Conservation (phyloP, 2,113 vertebrate species). For the Phaetusa simplex region DNA sequence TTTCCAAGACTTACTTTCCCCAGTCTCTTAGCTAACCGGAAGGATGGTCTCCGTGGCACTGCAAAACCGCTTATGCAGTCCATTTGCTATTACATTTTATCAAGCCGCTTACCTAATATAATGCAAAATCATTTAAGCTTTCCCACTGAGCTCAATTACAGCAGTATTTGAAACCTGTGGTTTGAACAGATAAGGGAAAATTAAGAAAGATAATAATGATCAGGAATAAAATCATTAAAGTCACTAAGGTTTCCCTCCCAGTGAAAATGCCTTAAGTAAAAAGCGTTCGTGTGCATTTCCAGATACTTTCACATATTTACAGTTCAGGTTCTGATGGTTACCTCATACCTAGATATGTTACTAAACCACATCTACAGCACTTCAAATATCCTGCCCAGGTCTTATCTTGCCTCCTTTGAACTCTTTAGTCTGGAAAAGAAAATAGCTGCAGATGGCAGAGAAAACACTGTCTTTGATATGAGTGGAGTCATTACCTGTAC, state of each 20-base stretch:
- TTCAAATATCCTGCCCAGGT: neutral
- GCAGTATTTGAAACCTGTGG: neutral
- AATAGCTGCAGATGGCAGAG: neutral
- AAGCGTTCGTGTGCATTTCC: neutral
- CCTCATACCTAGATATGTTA: neutral
- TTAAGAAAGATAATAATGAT: neutral
- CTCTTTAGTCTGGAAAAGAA: neutral
- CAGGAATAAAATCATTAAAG: neutral
- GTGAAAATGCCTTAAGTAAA: neutral
- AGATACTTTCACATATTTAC: neutral
- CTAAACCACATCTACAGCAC: neutral
- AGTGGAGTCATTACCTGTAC: neutral
- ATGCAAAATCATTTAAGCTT: neutral
- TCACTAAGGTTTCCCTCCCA: neutral
- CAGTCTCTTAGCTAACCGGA: neutral
- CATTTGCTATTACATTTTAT: neutral
- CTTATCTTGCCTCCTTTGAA: neutral
- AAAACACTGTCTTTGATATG: neutral
- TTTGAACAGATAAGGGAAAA: neutral
- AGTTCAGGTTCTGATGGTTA: neutral
- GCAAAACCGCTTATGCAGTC: neutral
- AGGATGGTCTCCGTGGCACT: neutral
- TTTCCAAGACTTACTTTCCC: neutral
- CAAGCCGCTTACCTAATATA: neutral
- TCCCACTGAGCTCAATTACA: neutral